These are phyloP conservation scores for Halcyon senegalensis DNA, from an alignment of 2,113 vertebrate species.

Conservation along the genomic window DNA sequence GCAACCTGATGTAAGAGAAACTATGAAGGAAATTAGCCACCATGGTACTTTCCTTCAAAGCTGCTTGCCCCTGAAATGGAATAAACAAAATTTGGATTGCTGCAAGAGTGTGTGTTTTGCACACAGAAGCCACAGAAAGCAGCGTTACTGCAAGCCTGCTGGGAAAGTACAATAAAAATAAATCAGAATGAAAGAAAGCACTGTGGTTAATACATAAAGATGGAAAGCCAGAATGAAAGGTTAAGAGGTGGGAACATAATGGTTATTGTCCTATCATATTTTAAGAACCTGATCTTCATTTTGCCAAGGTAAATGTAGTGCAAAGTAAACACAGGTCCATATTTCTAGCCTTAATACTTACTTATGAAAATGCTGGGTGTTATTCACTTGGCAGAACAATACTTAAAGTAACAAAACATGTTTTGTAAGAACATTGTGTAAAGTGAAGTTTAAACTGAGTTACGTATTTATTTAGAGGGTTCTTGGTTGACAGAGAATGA, in stretches of 20 bases:
- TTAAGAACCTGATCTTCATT: slow-evolving; percentile 26
- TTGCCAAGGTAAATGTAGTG: not conserved
- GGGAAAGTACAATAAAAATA: slow-evolving; percentile 38
- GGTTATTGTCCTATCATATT: slow-evolving; percentile 3
- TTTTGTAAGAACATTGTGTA: not conserved
- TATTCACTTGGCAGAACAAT: not conserved
- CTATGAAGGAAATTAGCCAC: not conserved
- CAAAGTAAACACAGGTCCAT: not conserved
- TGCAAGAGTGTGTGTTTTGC: slow-evolving; percentile 9
- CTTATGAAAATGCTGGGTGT: not conserved
- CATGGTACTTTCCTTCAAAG: not conserved
- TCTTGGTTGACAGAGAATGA: not conserved
- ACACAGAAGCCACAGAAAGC: not conserved
- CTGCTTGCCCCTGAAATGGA: not conserved
- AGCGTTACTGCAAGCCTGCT: slow-evolving; percentile 9
- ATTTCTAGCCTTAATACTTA: slow-evolving; percentile 10
- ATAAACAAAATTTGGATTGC: slow-evolving; percentile 38
- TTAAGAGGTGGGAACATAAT: slow-evolving; percentile 9
- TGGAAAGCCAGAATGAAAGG: slow-evolving; percentile 37
- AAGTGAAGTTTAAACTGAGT: not conserved
- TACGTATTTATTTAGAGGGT: not conserved
- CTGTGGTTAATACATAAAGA: slow-evolving; percentile 30
- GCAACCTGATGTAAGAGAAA: not conserved
- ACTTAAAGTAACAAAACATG: not conserved
- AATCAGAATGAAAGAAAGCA: slow-evolving; percentile 49